These are phyloP conservation scores for Xiphophorus birchmanni DNA, from an alignment of 2,797 vertebrate genomes.

Conservation along the genomic window DNA sequence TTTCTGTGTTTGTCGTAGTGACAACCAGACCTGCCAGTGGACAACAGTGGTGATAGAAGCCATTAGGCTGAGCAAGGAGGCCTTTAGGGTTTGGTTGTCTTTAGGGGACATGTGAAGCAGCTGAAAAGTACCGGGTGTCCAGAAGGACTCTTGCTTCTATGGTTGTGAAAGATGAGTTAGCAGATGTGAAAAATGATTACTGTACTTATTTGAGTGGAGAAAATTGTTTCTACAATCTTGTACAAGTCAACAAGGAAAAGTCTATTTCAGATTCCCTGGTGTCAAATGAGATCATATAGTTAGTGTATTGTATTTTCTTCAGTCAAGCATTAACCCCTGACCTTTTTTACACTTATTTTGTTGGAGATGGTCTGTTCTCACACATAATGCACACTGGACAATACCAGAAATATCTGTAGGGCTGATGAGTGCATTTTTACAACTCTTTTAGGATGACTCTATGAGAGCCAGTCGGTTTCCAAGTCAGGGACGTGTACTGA, in stretches of 20 bases:
- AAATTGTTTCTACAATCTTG: conserved; percentile 50
- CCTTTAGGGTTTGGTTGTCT: neutral
- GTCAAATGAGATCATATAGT: conserved; percentile 69
- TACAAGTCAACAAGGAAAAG: conserved; percentile 61
- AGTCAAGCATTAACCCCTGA: conserved; percentile 73
- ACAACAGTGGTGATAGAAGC: neutral
- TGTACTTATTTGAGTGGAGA: neutral
- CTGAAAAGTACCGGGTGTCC: neutral
- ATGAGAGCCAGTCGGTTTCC: conserved; percentile 4
- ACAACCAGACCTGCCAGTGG: neutral
- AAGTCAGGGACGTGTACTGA: conserved; percentile 26
- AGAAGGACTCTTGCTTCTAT: neutral
- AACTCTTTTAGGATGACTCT: conserved; percentile 8
- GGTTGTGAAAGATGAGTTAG: neutral
- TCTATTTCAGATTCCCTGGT: conserved; percentile 55
- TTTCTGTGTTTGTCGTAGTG: neutral
- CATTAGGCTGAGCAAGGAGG: neutral
- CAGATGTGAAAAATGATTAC: neutral
- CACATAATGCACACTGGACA: neutral
- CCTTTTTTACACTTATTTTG: conserved; percentile 47
- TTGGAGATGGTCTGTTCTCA: neutral
- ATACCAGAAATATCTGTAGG: neutral
- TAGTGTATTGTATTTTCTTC: conserved; percentile 69
- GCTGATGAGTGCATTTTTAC: neutral
- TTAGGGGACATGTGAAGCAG: neutral